Evolutionary conservation across 2,113 vertebrate genomes (phyloP).

Genomic region (Alectura lathami): DNA sequence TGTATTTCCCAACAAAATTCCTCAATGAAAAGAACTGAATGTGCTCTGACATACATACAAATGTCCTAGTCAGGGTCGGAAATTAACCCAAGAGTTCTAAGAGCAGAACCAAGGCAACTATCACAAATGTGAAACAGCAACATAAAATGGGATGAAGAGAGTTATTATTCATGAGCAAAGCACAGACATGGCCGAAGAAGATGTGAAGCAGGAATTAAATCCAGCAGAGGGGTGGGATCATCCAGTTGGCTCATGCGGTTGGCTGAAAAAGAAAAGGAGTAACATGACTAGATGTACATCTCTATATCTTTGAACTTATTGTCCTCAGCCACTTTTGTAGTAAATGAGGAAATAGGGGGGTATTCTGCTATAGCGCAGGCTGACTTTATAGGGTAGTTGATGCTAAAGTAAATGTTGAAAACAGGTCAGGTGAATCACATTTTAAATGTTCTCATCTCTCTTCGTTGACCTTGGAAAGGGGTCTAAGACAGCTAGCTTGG

Average conservation of each 20-base stretch:
- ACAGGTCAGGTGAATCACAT: background rate
- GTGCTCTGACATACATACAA: background rate
- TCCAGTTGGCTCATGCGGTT: background rate
- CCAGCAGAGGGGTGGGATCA: background rate
- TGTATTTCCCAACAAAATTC: background rate
- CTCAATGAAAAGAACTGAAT: background rate
- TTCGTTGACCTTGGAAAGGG: background rate
- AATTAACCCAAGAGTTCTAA: background rate
- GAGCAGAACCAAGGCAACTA: background rate
- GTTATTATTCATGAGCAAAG: background rate
- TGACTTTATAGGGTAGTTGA: background rate
- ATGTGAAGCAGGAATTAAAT: background rate
- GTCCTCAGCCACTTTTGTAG: background rate
- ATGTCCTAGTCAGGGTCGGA: accelerated
- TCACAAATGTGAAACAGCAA: background rate
- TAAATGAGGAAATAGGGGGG: background rate
- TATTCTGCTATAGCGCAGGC: background rate
- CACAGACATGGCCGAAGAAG: background rate
- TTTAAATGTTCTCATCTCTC: background rate
- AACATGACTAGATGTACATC: background rate
- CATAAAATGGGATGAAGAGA: background rate
- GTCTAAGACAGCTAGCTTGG: background rate
- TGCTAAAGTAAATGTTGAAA: background rate
- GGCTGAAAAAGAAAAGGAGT: background rate
- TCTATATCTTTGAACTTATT: background rate